Evolutionary conservation across 2,113 vertebrate genomes (phyloP).

Genomic region (Hippocampus comes): DNA sequence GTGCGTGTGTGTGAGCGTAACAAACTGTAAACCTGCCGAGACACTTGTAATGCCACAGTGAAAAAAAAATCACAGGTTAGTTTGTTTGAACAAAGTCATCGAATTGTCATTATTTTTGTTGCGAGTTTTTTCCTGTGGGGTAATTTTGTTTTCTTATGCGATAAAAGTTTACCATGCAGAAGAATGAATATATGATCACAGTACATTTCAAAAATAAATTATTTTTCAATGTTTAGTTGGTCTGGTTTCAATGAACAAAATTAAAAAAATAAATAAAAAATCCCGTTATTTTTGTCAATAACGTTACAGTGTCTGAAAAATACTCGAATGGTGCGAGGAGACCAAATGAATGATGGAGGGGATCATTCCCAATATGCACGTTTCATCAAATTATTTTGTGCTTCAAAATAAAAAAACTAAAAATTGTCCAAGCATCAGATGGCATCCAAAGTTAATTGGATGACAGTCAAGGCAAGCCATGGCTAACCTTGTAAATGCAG

Average conservation of each 20-base stretch:
- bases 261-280: not conserved
- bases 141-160: conserved; percentile 50
- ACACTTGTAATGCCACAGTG: conserved; percentile 55
- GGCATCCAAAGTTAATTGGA: conserved; percentile 61
- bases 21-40: conserved; percentile 55
- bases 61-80: conserved; percentile 63
- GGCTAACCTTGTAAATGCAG: conserved; percentile 54
- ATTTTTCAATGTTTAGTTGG: conserved; percentile 70
- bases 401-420: not conserved
- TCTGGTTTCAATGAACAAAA: not conserved
- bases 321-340: not conserved
- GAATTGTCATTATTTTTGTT: conserved; percentile 47
- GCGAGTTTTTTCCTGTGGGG: conserved; percentile 17
- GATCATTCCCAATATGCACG: not conserved
- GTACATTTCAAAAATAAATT: conserved; percentile 76
- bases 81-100: conserved; percentile 34
- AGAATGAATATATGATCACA: conserved; percentile 75
- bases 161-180: conserved; percentile 68
- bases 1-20: conserved; percentile 58
- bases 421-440: conserved; percentile 21
- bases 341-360: not conserved
- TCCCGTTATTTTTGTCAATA: too few relatives aligned
- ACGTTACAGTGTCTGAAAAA: too few relatives aligned
- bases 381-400: not conserved
- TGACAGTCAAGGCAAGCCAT: conserved; percentile 54